A percentile compares a stretch with the other conserved stretches of the same genome.
Evolutionary conservation across 2,113 vertebrate species (phyloP).

Genomic region (Gymnorhina tibicen): DNA sequence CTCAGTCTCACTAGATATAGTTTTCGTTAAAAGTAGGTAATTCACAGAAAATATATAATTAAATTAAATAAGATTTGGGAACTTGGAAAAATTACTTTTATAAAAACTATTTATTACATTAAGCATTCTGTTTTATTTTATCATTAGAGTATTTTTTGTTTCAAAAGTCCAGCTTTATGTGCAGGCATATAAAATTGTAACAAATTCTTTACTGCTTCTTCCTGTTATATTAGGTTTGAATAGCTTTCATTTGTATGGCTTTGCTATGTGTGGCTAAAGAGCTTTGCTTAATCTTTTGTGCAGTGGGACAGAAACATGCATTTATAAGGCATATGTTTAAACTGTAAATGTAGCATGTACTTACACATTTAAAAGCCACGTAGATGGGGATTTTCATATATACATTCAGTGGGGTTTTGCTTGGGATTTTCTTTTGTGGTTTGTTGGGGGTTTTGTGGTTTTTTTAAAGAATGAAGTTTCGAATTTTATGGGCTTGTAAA

Average conservation of each 20-base stretch:
- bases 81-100: constrained; percentile 70
- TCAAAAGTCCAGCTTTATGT: constrained; percentile 69
- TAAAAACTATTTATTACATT: constrained; percentile 80
- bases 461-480: neutral
- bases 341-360: constrained; percentile 36
- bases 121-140: constrained; percentile 74
- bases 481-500: neutral
- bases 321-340: constrained; percentile 21
- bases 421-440: neutral
- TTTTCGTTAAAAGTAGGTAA: constrained; percentile 66
- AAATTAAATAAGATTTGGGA: constrained; percentile 70
- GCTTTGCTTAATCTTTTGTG: constrained; percentile 56
- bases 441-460: neutral
- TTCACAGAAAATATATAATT: constrained; percentile 74
- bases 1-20: constrained; percentile 41
- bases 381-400: neutral
- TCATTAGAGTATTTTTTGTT: constrained; percentile 61
- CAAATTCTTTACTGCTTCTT: constrained; percentile 67
- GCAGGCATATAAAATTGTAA: constrained; percentile 74
- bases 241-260: constrained; percentile 46
- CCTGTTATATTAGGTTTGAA: constrained; percentile 49
- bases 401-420: neutral
- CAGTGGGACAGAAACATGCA: constrained; percentile 44
- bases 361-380: constrained; percentile 24
- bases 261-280: constrained; percentile 22